Conservation (phyloP, 2,888 invertebrate genomes). For the Cephalotes varians region DNA sequence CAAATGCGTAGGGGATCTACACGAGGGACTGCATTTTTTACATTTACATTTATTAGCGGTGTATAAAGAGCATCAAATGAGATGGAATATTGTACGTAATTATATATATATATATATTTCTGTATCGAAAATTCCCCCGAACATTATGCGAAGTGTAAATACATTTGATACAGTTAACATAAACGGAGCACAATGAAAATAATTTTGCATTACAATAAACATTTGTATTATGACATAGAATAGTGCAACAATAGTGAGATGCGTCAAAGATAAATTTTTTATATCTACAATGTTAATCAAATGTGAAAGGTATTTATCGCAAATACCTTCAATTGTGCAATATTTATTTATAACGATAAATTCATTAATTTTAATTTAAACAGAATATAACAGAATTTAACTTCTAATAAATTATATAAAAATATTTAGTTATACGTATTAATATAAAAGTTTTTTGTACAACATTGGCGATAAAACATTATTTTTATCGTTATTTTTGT, state of each 20-base stretch:
- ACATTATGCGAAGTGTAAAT: constrained; percentile 1
- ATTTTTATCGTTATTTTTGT: constrained; percentile 4
- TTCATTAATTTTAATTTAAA: constrained; percentile 32
- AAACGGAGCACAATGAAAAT: constrained; percentile 4
- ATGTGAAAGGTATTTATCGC: background rate
- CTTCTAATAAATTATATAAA: background rate
- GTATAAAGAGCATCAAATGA: constrained; percentile 64
- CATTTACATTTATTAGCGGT: constrained; percentile 66
- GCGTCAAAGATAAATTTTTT: background rate
- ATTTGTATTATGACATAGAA: background rate
- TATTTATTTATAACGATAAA: constrained; percentile 27
- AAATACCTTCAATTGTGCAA: background rate
- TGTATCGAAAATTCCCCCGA: constrained; percentile 10
- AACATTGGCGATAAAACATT: background rate
- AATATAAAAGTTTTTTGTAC: background rate
- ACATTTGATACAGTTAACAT: constrained; percentile 21
- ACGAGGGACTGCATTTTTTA: constrained; percentile 57
- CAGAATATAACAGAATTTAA: constrained; percentile 18
- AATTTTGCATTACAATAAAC: background rate
- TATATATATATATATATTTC: constrained; percentile 44
- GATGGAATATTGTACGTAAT: constrained; percentile 59
- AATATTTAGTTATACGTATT: background rate
- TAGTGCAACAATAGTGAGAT: background rate
- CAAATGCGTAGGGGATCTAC: constrained; percentile 61
- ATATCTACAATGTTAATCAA: background rate